phyloP scores from a whole-genome alignment of 2,113 vertebrate species.

The Hylia prasina region DNA sequence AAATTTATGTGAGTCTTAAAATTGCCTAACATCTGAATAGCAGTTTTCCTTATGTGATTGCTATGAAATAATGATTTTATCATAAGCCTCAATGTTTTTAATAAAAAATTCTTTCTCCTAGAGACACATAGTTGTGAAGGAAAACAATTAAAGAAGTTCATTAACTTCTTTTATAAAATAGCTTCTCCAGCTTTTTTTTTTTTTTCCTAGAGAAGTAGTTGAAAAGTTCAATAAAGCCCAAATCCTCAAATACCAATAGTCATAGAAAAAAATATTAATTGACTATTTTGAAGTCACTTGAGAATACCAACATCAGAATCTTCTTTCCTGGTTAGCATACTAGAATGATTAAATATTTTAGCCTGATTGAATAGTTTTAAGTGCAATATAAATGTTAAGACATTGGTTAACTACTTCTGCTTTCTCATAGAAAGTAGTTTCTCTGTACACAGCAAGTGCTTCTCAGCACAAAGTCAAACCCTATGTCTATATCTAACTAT shows the following conservation, averaged over 20 bases:
- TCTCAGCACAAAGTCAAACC: not conserved
- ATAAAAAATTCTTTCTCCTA: not conserved
- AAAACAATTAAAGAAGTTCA: not conserved
- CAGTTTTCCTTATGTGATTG: not conserved
- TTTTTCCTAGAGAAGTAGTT: not conserved
- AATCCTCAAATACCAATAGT: not conserved
- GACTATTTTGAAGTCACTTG: not conserved
- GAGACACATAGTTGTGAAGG: not conserved
- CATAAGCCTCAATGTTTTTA: not conserved
- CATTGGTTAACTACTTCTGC: not conserved
- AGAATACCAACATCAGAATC: not conserved
- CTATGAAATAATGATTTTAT: not conserved
- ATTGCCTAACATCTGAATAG: not conserved
- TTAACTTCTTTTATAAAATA: not conserved
- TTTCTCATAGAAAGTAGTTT: not conserved
- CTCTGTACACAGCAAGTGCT: not conserved
- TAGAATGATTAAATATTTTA: not conserved
- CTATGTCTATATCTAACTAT: no score
- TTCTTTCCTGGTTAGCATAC: not conserved
- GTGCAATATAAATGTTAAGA: not conserved
- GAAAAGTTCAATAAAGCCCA: not conserved
- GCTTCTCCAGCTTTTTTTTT: not conserved
- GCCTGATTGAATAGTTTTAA: not conserved
- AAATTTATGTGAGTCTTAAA: not conserved
- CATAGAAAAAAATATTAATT: not conserved